phyloP scores from a whole-genome alignment of 2,888 invertebrate genomes.

The Ophion costatus region DNA sequence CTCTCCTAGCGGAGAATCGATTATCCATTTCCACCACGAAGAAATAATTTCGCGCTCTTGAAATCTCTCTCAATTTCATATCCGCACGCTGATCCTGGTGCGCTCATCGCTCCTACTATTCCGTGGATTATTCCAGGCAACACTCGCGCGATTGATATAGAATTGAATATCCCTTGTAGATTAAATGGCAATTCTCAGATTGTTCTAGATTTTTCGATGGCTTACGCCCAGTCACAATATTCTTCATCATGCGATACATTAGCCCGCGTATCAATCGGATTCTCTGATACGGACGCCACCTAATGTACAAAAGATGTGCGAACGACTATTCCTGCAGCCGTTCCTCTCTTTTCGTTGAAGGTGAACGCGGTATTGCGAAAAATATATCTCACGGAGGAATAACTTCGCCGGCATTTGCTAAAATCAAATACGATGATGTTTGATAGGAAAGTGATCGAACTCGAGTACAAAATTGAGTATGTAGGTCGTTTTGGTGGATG shows the following conservation, averaged over 20 bases:
- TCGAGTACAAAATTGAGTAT: too few relatives aligned
- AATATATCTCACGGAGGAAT: too few relatives aligned
- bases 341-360: too few relatives aligned
- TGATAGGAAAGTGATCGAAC: too few relatives aligned
- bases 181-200: constrained; percentile 26
- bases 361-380: too few relatives aligned
- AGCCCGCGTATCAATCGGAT: too few relatives aligned
- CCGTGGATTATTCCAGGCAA: constrained; percentile 40
- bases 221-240: not conserved
- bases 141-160: constrained; percentile 35
- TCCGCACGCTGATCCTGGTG: constrained; percentile 35
- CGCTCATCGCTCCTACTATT: not conserved
- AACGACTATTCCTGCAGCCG: too few relatives aligned
- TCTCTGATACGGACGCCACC: too few relatives aligned
- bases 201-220: not conserved
- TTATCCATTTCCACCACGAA: constrained; percentile 54
- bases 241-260: not conserved
- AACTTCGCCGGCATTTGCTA: too few relatives aligned
- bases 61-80: constrained; percentile 49
- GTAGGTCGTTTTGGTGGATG: too few relatives aligned
- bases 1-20: constrained; percentile 48
- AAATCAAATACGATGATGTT: too few relatives aligned
- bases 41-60: constrained; percentile 62
- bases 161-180: constrained; percentile 41
- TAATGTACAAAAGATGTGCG: too few relatives aligned